Base-by-base conservation (phyloP, 2,888 invertebrate genomes). In the Raillietiella orientalis region DNA sequence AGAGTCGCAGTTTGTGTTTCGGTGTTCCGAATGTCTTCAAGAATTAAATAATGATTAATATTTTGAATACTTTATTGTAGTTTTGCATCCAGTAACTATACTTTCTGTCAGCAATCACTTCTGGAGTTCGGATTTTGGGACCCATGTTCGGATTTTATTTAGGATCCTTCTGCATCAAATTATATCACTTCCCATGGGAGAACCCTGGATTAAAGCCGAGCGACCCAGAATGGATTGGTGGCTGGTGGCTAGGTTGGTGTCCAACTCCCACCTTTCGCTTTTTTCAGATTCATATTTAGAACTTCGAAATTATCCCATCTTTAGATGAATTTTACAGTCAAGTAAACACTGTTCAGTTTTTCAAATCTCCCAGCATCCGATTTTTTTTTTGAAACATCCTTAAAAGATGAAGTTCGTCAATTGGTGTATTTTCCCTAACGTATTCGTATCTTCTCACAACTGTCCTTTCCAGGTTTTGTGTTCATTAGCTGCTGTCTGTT, bases 161-260 rank as follows among this genome's bases (percentile, higher is more conserved):
- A 15, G 79, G 79, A 16, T 75, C 77, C 3, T 50, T 77, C 20
- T 79, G 79, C 46, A 77, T 79, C 2, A 60, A 70, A 38, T 56
- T 77, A 34, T 77, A 77, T 47, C 75, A 72, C 21, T 63, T 77
- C 46, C 61, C 77, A 12, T 47, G 52, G 8, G 58, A 62, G 32
- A 28, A 28, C 42, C 69, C 71, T 1, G 63, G 62, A 34, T 67
- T 70, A 38, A 62, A 63, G 35, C 62, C 34, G n/a, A 59, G 58
- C 21, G 74, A 79, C 50, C 71, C 74, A 4, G 56, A 69, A 46
- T 87, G 82, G 79, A 70, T 87, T 24, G 84, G 87, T 25, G 87
- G 87, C 23, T 90, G 87, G 87, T 90, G 87, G 87, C 53, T 90
- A 30, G 82, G 74, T 58, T 52, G 63, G 55, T 55, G 6, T 17